Evolutionary conservation across 1,140 invertebrate genomes (phyloP).

Genomic region (Spodoptera litura): DNA sequence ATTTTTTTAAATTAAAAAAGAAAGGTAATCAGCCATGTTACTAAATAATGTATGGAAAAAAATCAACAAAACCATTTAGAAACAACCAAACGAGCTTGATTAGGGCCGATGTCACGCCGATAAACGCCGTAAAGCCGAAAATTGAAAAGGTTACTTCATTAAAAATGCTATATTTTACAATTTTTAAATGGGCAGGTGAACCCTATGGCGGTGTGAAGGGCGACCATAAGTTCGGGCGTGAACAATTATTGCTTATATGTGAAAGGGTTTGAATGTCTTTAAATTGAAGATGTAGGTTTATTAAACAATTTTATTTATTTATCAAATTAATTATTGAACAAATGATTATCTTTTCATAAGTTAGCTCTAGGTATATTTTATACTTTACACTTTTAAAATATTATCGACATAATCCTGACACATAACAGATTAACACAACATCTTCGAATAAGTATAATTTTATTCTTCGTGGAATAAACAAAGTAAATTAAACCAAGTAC

Average conservation of each 20-base stretch:
- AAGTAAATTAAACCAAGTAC: no score
- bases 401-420: no score
- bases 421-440: no score
- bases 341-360: no score
- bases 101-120: conserved; percentile 83
- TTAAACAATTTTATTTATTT: not conserved
- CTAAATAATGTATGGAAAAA: conserved; percentile 66
- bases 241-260: conserved; percentile 26
- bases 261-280: not conserved
- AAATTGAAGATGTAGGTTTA: not conserved
- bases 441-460: no score
- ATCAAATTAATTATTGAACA: no score
- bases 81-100: conserved; percentile 71
- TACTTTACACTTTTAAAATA: no score
- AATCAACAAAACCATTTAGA: conserved; percentile 61
- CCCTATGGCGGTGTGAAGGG: conserved; percentile 68
- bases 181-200: conserved; percentile 82
- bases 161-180: conserved; percentile 84
- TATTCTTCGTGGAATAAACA: no score
- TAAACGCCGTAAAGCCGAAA: conserved; percentile 81
- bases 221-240: conserved; percentile 49
- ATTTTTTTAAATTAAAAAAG: conserved; percentile 67
- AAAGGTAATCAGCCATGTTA: conserved; percentile 68
- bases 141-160: conserved; percentile 81
- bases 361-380: no score